These are phyloP conservation scores for Mormyrops boulengeri DNA, from an alignment of 2,797 vertebrate genomes.

Conservation along the genomic window DNA sequence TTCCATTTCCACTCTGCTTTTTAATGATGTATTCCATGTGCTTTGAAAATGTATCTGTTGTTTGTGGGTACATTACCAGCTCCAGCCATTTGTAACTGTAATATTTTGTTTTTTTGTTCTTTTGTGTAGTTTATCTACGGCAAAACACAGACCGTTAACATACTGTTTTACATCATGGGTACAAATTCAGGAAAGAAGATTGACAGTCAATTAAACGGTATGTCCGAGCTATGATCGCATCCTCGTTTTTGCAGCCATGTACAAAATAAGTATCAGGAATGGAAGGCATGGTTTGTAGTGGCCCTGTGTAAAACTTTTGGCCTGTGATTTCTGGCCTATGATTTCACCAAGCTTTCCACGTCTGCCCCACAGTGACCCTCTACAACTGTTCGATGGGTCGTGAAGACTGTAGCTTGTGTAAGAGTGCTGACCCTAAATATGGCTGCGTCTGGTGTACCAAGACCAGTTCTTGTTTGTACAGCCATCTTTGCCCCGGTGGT, in stretches of 20 bases:
- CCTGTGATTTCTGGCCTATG: not conserved
- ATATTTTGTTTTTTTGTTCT: not conserved
- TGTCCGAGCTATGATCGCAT: slow-evolving; percentile 30
- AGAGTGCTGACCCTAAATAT: slow-evolving; percentile 64
- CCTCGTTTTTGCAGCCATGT: not conserved
- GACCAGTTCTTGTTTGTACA: slow-evolving; percentile 66
- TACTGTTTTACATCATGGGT: slow-evolving; percentile 77
- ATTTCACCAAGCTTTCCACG: not conserved
- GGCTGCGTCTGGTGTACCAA: slow-evolving; percentile 78
- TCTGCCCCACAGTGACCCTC: slow-evolving; percentile 66
- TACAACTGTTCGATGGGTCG: slow-evolving; percentile 89
- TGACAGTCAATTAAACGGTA: slow-evolving; percentile 88
- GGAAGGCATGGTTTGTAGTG: not conserved
- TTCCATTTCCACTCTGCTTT: not conserved
- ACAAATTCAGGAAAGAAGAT: slow-evolving; percentile 62
- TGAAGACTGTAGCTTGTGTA: slow-evolving; percentile 88
- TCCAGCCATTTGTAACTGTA: not conserved
- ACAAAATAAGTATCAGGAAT: not conserved
- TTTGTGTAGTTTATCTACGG: slow-evolving; percentile 67
- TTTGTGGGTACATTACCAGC: not conserved
- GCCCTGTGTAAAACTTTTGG: not conserved
- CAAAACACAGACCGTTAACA: slow-evolving; percentile 71
- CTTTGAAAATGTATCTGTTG: not conserved
- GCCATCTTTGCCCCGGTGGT: slow-evolving; percentile 49
- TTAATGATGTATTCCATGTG: not conserved